Conservation (phyloP, 2,888 invertebrate species). For the Cheilosia scutellata region DNA sequence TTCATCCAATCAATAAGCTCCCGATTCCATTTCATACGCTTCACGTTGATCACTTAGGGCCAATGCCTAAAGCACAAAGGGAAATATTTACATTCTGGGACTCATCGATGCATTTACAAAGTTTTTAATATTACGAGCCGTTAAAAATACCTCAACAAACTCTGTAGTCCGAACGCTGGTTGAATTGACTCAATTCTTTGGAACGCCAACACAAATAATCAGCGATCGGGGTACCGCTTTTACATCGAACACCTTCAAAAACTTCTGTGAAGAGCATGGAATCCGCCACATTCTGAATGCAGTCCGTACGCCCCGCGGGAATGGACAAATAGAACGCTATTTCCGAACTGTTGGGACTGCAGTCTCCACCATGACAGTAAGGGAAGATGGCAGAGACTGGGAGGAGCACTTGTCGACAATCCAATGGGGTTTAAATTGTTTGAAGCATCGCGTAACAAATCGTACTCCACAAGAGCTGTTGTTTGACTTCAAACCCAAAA, state of each 20-base stretch:
- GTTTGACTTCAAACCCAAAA: constrained; percentile 10
- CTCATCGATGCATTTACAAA: constrained; percentile 38
- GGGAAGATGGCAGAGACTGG: constrained; percentile 9
- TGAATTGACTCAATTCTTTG: background rate
- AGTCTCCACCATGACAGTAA: background rate
- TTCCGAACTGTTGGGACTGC: constrained; percentile 3
- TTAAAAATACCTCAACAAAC: constrained; percentile 7
- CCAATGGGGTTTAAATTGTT: constrained; percentile 11
- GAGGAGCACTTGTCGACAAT: constrained; percentile 7
- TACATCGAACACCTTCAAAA: too few species aligned
- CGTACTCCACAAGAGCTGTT: constrained; percentile 10
- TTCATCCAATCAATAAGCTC: background rate
- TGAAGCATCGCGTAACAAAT: constrained; percentile 10
- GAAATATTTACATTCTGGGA: constrained; percentile 9
- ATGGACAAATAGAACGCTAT: constrained; percentile 10
- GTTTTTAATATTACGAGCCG: constrained; percentile 5
- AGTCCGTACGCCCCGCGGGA: constrained; percentile 3
- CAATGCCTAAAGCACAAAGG: background rate
- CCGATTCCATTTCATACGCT: background rate
- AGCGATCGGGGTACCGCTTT: background rate
- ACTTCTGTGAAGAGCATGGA: background rate
- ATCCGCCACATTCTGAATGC: background rate
- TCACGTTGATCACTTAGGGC: constrained; percentile 23
- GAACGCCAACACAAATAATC: background rate
- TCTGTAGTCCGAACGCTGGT: background rate